Evolutionary conservation across 2,113 vertebrate species (phyloP), one percentile per base, ranked within the genome.

Genomic region (Oophaga pumilio): DNA sequence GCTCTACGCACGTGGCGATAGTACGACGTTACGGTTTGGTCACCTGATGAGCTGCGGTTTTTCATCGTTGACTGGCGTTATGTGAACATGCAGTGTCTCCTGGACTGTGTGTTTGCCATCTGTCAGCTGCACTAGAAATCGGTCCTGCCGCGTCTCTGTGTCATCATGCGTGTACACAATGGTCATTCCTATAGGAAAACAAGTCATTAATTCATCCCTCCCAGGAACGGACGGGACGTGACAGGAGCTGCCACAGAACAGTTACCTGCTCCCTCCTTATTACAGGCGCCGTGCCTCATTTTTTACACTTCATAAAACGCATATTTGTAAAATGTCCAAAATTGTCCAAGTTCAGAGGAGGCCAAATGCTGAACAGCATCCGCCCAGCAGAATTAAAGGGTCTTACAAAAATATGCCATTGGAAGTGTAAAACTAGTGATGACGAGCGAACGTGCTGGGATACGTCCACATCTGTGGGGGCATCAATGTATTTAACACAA

Each of bases 1-100:
- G 33, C 33, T 33, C 33, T 33, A 4, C 33, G 33, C 3, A 43
- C 33, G 3, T 3, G 33, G 33, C 68, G 15, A 28, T 17, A 24
- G 15, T 26, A 69, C 28, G 68, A 15, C 6, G 6, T 33, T 69
- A 69, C 33, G 33, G 1, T 69, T 28, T 1, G 14, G 71, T 93
- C 92, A 94, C 93, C 93, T 94, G 91, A 91, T 92, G 92, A 94
- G 90, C 91, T 89, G 93, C 66, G 95, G 96, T 82, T 91, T 94
- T 95, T 97, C 92, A 91, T 97, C 94, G 90, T 97, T 97, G 94
- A 97, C 94, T 91, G 96, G 94, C 94, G 94, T 93, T 93, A 97
- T 95, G 78, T 92, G 94, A 94, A 97, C 93, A 89, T 93, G 91
- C 87, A 95, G 93, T 85, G 93, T 96, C 92, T 93, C 94, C 92